Evolutionary conservation across 2,797 vertebrate species (phyloP), one percentile per base, ranked within the genome.

Genomic region (Pantherophis vulpinus): DNA sequence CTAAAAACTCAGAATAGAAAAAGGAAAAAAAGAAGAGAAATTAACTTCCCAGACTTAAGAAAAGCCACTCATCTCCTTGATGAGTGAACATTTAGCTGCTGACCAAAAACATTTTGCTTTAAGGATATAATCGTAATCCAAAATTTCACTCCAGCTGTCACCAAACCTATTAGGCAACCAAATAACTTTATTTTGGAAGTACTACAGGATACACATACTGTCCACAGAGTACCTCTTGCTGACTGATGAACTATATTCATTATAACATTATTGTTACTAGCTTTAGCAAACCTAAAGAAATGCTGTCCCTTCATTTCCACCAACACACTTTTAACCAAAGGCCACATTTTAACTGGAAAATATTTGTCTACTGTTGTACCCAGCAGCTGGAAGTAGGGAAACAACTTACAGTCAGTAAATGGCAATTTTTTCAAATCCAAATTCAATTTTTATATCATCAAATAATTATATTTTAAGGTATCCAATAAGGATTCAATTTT

Each of bases 61-160:
- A 88, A 96, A 91, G 88, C 37, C 8, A 10, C 37, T 23, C 18
- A 16, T 94, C 87, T 91, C 27, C 91, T 11, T 16, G 88, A 86
- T 56, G 86, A 90, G 90, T 14, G 27, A 1, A 63, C 51, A 12
- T 94, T 95, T 94, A 74, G 92, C 2, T 32, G 55, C 86, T 66
- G 95, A 94, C 56, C 66, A 79, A 94, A 93, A 94, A 86, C 5
- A 87, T 92, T 94, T 74, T 47, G 87, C 93, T 93, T 61, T 20
- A 9, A 88, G 74, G 96, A 87, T 0, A 55, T 95, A 93, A 93
- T 2, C 23, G 58, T 91, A 89, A 88, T 3, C 11, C 0, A 5
- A 95, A 74, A 93, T n/a, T 47, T 37, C 59, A 70, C 83, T 88
- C 89, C 61, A 55, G 92, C 58, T 86, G 91, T 93, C 23, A 91